Evolutionary conservation across 2,888 invertebrate genomes (phyloP), one percentile per base, ranked within the genome.

Genomic region (Ischnura elegans): DNA sequence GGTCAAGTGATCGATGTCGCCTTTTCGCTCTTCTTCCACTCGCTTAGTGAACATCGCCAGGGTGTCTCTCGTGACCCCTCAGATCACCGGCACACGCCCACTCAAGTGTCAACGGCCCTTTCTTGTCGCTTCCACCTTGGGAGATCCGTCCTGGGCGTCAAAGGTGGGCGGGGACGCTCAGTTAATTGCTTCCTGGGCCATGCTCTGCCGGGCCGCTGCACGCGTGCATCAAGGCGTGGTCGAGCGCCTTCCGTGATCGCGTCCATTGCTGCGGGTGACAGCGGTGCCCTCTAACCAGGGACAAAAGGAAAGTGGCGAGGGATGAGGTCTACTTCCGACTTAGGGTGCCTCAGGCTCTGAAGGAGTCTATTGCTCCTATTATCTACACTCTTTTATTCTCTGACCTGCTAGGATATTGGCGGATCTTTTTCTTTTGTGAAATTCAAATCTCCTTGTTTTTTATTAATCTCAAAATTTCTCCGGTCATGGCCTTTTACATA

Each of bases 201-300:
- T 86, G 46, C 8, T 13, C n/a, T 45, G 25, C 19, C 2, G 25
- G 10, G n/a, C 25, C 45, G n/a, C 25, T 46, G 46, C 86, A 46
- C 86, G 36, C 36, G 76, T 5, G 86, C 86, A 86, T n/a, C 86
- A 86, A 86, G 46, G 86, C 86, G 46, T 86, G 86, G 86, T 19
- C 51, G 10, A 85, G 46, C 86, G 86, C 43, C 43, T 42, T 21
- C 36, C 42, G 21, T 13, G 42, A 13, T 2, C 10, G 85, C 36
- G 85, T 29, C 42, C 42, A 21, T 16, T 19, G 21, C 61, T 21
- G 16, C 61, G 61, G n/a, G n/a, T n/a, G n/a, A 6, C 61, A 21
- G 61, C 61, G 61, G 0, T 61, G 61, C 25, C 61, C 16, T 47
- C 47, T 16, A 47, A 47, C 47, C n/a, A n/a, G n/a, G n/a, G n/a